A percentile compares a stretch with the other conserved stretches of the same genome.
phyloP scores from a whole-genome alignment of 2,888 invertebrate species.

The Liodrosophila aerea region DNA sequence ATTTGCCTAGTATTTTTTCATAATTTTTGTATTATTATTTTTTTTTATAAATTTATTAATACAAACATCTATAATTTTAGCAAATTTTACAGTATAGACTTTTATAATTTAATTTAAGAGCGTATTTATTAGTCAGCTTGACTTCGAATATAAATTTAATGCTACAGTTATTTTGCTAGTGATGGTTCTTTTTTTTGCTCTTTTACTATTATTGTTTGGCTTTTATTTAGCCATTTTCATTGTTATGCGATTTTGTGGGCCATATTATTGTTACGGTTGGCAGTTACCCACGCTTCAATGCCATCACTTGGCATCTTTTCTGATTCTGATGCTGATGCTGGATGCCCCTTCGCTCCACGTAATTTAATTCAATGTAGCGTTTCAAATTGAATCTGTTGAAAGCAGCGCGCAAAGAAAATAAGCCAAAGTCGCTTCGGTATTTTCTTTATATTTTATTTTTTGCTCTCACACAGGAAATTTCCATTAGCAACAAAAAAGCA shows the following conservation, averaged over 20 bases:
- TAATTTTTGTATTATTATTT: too few relatives aligned
- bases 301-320: slow-evolving; percentile 38
- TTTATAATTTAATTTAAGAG: not conserved
- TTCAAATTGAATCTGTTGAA: slow-evolving; percentile 75
- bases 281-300: slow-evolving; percentile 60
- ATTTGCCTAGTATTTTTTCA: too few relatives aligned
- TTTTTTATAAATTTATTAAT: too few relatives aligned
- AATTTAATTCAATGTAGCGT: slow-evolving; percentile 76
- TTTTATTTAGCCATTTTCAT: slow-evolving; percentile 73
- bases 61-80: not conserved
- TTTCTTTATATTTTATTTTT: not conserved
- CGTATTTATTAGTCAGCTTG: not conserved
- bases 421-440: slow-evolving; percentile 26
- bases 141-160: slow-evolving; percentile 3
- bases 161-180: slow-evolving; percentile 21
- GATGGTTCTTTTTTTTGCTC: slow-evolving; percentile 20
- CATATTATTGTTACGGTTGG: slow-evolving; percentile 73
- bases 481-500: slow-evolving; percentile 54
- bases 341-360: slow-evolving; percentile 44
- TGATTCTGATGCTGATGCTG: not conserved
- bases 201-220: slow-evolving; percentile 64
- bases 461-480: slow-evolving; percentile 51
- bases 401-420: slow-evolving; percentile 54
- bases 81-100: too few relatives aligned
- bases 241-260: slow-evolving; percentile 75